Evolutionary conservation across 2,797 vertebrate genomes (phyloP).

Genomic region (Semotilus atromaculatus): DNA sequence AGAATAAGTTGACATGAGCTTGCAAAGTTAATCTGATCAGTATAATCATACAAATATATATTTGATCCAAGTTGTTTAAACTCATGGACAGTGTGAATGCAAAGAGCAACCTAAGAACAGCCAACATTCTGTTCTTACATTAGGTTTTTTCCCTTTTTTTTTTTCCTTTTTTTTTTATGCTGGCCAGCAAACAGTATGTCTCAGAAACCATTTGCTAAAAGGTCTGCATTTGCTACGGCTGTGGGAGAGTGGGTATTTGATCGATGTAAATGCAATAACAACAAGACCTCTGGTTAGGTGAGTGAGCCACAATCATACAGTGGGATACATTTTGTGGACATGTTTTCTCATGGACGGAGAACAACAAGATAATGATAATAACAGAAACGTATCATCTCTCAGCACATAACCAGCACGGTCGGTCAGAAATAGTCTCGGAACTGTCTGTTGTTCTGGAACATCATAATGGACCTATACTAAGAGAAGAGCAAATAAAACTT

Average conservation of each 20-base stretch:
- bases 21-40: not conserved
- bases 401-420: not conserved
- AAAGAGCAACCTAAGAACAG: not conserved
- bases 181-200: not conserved
- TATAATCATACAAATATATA: not conserved
- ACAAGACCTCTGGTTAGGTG: conserved; percentile 54
- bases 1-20: too few relatives aligned
- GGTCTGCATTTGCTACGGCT: conserved; percentile 54
- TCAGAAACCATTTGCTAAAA: conserved; percentile 17
- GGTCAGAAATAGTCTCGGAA: not conserved
- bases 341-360: not conserved
- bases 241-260: conserved; percentile 39
- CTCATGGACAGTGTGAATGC: not conserved
- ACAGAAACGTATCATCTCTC: not conserved
- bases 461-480: not conserved
- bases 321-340: conserved; percentile 32
- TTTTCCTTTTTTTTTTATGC: not conserved
- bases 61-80: not conserved
- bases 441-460: not conserved
- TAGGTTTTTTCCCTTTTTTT: accelerated
- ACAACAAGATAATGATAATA: conserved; percentile 10
- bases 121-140: not conserved
- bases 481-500: not conserved
- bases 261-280: conserved; percentile 51
- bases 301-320: conserved; percentile 21